Percentiles rank a stretch among this genome's conserved stretches.
phyloP scores from a whole-genome alignment of 2,113 vertebrate genomes.

The Rattus rattus region DNA sequence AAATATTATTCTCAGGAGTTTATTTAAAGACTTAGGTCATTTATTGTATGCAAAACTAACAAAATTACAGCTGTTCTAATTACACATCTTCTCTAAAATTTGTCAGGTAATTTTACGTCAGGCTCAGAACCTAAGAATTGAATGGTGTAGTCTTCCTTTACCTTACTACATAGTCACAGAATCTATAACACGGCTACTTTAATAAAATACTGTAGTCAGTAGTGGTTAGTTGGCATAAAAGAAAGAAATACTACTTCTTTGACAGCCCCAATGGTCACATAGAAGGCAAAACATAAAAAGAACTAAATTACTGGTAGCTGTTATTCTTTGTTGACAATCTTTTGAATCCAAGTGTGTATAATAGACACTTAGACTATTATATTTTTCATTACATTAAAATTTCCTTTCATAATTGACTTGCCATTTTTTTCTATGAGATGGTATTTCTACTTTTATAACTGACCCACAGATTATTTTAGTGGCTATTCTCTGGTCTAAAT shows the following conservation, averaged over 20 bases:
- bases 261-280: neutral
- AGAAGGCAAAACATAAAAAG: neutral
- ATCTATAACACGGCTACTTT: conserved; percentile 53
- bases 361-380: neutral
- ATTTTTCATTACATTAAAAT: conserved; percentile 33
- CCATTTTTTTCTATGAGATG: neutral
- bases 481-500: neutral
- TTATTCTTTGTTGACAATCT: neutral
- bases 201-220: conserved; percentile 23
- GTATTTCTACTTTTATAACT: neutral
- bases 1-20: conserved; percentile 9
- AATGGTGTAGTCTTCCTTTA: neutral
- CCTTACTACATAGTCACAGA: conserved; percentile 44
- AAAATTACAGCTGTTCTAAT: conserved; percentile 62
- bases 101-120: conserved; percentile 54
- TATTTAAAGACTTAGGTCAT: conserved; percentile 55
- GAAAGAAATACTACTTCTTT: neutral
- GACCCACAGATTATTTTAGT: neutral
- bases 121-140: conserved; percentile 63
- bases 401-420: neutral
- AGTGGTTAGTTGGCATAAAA: neutral
- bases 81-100: conserved; percentile 60
- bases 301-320: neutral
- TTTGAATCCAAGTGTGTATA: neutral
- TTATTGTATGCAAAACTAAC: conserved; percentile 71